phyloP scores from a whole-genome alignment of 2,797 vertebrate species.

The Clarias platycephalus region DNA sequence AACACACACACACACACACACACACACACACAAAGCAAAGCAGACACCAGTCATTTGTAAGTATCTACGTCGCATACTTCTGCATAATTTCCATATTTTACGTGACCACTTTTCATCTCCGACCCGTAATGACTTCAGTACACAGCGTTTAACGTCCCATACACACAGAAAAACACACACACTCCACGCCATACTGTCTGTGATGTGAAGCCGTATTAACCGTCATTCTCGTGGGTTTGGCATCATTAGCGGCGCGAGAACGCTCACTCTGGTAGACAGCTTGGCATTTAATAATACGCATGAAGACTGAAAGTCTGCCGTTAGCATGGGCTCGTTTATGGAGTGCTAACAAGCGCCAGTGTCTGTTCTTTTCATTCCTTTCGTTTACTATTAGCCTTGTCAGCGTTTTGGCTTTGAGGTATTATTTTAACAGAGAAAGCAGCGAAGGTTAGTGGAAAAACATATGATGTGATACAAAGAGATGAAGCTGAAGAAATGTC shows the following conservation, averaged over 20 bases:
- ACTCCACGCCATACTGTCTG: not conserved
- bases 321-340: constrained; percentile 9
- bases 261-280: constrained; percentile 20
- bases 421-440: not conserved
- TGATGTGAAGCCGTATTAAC: not conserved
- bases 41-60: not conserved
- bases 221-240: constrained; percentile 8
- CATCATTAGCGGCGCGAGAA: not conserved
- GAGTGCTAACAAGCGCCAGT: constrained; percentile 13
- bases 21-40: not conserved
- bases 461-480: not conserved
- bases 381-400: not conserved
- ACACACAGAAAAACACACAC: not conserved
- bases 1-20: constrained; percentile 34
- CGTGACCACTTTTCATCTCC: constrained; percentile 12
- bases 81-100: constrained; percentile 13
- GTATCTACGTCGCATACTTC: not conserved
- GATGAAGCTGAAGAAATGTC: not conserved
- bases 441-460: not conserved
- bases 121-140: not conserved
- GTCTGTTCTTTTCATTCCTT: constrained; percentile 2
- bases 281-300: constrained; percentile 11
- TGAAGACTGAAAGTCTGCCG: constrained; percentile 15
- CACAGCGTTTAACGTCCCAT: not conserved
- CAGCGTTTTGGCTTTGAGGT: constrained; percentile 9